Evolutionary conservation across 1,140 invertebrate genomes (phyloP).

Genomic region (Schlechtendalia chinensis): DNA sequence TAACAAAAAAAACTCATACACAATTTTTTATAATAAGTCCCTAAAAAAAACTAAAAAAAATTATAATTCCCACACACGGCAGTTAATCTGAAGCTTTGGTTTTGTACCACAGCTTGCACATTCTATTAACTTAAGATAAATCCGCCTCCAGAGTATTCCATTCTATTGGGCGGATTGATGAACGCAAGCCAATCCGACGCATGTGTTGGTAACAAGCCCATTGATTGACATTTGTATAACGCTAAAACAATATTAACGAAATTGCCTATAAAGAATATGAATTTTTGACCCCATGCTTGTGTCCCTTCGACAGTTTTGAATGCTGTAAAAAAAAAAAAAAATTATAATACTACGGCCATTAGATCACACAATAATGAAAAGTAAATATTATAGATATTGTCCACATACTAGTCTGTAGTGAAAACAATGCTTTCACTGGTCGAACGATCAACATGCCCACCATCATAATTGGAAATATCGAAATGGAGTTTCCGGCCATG

Average conservation of each 20-base stretch:
- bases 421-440: slow-evolving; percentile 91
- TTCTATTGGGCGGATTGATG: slow-evolving; percentile 82
- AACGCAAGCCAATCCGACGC: slow-evolving; percentile 98
- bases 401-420: slow-evolving; percentile 75
- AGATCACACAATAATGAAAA: too few species aligned
- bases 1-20: not conserved
- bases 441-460: slow-evolving; percentile 96
- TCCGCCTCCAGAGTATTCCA: slow-evolving; percentile 87
- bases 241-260: slow-evolving; percentile 88
- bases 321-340: slow-evolving; percentile 59
- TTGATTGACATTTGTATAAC: slow-evolving; percentile 97
- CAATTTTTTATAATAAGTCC: slow-evolving; percentile 52
- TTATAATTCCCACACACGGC: slow-evolving; percentile 35
- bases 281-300: slow-evolving; percentile 85
- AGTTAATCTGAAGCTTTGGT: slow-evolving; percentile 14
- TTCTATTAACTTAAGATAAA: slow-evolving; percentile 64
- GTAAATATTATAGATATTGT: not conserved
- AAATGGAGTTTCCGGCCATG: slow-evolving; percentile 98
- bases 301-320: slow-evolving; percentile 96
- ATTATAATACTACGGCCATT: not conserved
- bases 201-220: slow-evolving; percentile 96
- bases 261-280: slow-evolving; percentile 94
- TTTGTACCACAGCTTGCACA: slow-evolving; percentile 49
- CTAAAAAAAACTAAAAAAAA: slow-evolving; percentile 33
- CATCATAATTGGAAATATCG: slow-evolving; percentile 99